Evolutionary conservation across 2,888 invertebrate species (phyloP), one percentile per base, ranked within the genome.

Genomic region (Lepidochrysops patricia): DNA sequence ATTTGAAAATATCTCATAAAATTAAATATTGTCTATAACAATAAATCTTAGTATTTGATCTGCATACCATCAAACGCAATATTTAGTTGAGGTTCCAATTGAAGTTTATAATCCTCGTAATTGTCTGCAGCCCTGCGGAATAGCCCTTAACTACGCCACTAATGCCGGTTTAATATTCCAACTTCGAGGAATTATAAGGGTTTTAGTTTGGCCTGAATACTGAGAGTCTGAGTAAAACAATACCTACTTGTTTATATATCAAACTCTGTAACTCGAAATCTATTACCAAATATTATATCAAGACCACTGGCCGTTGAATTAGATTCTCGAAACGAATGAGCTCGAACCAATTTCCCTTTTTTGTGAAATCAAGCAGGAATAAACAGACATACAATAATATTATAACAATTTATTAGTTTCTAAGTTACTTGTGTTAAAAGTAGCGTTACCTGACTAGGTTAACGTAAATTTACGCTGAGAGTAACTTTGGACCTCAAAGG

Each of bases 151-250:
- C 52, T 52, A 54, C 29, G 12, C 32, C 54, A 29, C 32, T 54
- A 54, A 54, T 29, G 19, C 54, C 54, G 15, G 29, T 12, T 54
- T 54, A 54, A 54, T 54, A 54, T 54, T 54, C 54, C 32, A 54
- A 54, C 32, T 54, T 54, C 19, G 32, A 6, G 54, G 54, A 54
- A 29, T 54, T 54, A 54, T 54, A 54, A 54, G 54, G 54, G 54
- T 27, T 54, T 54, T 43, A 43, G 43, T 43, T 43, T 19, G 23
- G 23, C 37, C 15, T 4, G 43, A 29, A 43, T 43, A 9, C 19
- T 23, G 19, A 43, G 19, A 19, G 15, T 6, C 15, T 7, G 37
- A 1, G 7, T 7, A 6, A 19, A 19, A 43, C 43, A 12, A 43
- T 43, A 43, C n/a, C n/a, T n/a, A n/a, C 19, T 12, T 19, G 23